phyloP scores from a whole-genome alignment of 2,797 vertebrate genomes.

The Graptemys geographica region DNA sequence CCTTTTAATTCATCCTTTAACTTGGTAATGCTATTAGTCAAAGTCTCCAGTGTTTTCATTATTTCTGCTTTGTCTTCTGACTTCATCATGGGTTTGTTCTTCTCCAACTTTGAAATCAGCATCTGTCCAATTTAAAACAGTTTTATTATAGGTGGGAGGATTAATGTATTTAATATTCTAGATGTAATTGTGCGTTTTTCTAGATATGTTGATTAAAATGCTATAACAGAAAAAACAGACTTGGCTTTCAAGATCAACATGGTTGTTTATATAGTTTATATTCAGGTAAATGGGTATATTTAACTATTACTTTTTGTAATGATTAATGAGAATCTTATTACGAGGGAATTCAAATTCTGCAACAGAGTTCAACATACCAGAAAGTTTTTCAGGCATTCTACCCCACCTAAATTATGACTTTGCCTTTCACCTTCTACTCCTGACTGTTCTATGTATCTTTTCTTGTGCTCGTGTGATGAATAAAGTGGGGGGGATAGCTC shows the following conservation, averaged over 20 bases:
- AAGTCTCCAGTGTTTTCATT: conserved; percentile 91
- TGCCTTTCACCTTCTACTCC: neutral
- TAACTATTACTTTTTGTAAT: neutral
- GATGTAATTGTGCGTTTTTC: neutral
- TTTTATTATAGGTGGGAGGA: neutral
- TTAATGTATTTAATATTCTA: neutral
- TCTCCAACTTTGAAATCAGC: conserved; percentile 96
- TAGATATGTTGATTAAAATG: neutral
- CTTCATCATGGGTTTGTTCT: conserved; percentile 96
- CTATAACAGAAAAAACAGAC: neutral
- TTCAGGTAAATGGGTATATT: neutral
- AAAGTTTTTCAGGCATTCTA: neutral
- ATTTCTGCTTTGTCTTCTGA: conserved; percentile 96
- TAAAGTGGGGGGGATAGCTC: too few relatives aligned
- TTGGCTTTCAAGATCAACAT: neutral
- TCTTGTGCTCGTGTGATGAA: neutral
- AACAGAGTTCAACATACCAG: neutral
- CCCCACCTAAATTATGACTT: neutral
- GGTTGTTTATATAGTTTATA: neutral
- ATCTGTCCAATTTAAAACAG: conserved; percentile 82
- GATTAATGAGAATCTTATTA: neutral
- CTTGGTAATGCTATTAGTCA: conserved; percentile 96
- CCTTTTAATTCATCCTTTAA: conserved; percentile 97
- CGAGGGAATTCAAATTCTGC: neutral
- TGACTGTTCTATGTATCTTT: neutral